Base-by-base conservation (phyloP, 2,113 vertebrate species). In the Myotis davidii region DNA sequence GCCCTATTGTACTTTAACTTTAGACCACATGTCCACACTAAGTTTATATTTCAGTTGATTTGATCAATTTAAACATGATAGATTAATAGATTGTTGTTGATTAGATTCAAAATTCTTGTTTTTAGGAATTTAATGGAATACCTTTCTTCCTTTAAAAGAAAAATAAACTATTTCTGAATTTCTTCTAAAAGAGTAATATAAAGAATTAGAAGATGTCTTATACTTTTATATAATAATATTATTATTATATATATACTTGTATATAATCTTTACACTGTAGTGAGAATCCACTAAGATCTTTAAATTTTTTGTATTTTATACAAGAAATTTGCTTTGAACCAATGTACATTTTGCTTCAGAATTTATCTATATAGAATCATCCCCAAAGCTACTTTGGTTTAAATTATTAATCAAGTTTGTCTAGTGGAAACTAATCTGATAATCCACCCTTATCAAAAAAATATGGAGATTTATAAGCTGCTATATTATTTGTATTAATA, bases 81-180 rank as follows among this genome's bases (percentile, higher is more conserved):
- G 52, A 18, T 45, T 52, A 82, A 73, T 72, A 95, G 20, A 59
- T 7, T 64, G n/a, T n/a, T 91, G 16, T 87, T 94, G 1, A 42
- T 61, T 77, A 72, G 20, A 65, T 88, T 87, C 0, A 92, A 52
- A 76, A 77, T 94, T 96, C 9, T 94, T 85, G 21, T 64, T 89
- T 93, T 94, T 90, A 93, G 79, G 23, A 91, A 37, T 90, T 90
- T 87, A 92, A 54, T 81, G 64, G 45, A 88, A n/a, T 70, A 39
- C 12, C 10, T 72, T 82, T 88, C 90, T 48, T 92, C 25, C 17
- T 50, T 92, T 81, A 50, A 84, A 88, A 88, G 23, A 17, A 37
- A 48, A 69, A 3, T 85, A 88, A 61, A 59, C 25, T 69, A 74
- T 92, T 92, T 88, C 20, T 82, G 64, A 92, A 34, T 81, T 16